Conservation (phyloP, 2,888 invertebrate genomes). For the Venustoraphidia nigricollis region DNA sequence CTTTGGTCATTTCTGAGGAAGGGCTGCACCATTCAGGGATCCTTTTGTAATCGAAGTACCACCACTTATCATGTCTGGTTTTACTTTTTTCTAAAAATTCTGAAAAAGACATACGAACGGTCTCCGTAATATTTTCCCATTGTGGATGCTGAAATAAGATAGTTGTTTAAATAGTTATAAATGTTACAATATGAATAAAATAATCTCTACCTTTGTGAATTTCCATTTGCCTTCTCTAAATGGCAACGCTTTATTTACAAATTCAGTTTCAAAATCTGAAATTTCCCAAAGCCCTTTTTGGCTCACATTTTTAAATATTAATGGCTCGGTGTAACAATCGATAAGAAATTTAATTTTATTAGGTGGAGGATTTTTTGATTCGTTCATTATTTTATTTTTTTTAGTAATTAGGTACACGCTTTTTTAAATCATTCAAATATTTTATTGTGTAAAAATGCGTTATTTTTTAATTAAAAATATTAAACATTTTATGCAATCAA, state of each 20-base stretch:
- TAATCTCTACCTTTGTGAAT: constrained; percentile 21
- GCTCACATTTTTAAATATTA: constrained; percentile 36
- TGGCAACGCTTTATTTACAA: constrained; percentile 37
- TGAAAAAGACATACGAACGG: constrained; percentile 39
- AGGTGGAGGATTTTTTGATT: neutral
- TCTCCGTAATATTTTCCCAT: constrained; percentile 63
- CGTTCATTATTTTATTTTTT: too few relatives aligned
- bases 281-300: constrained; percentile 37
- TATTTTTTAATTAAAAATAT: neutral
- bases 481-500: neutral
- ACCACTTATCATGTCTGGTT: constrained; percentile 39
- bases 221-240: constrained; percentile 35
- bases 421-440: too few relatives aligned
- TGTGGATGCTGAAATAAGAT: constrained; percentile 36
- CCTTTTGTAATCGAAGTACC: constrained; percentile 78
- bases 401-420: too few relatives aligned
- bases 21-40: constrained; percentile 50
- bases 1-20: constrained; percentile 40
- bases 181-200: constrained; percentile 10
- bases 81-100: constrained; percentile 37
- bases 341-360: constrained; percentile 11
- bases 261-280: constrained; percentile 37
- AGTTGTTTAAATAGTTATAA: constrained; percentile 10
- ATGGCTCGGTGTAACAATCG: constrained; percentile 26
- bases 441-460: constrained; percentile 1